Percentiles rank a stretch among this genome's conserved stretches.
Conservation (phyloP, 2,888 invertebrate species). For the Chaetogeoica ovagalla region DNA sequence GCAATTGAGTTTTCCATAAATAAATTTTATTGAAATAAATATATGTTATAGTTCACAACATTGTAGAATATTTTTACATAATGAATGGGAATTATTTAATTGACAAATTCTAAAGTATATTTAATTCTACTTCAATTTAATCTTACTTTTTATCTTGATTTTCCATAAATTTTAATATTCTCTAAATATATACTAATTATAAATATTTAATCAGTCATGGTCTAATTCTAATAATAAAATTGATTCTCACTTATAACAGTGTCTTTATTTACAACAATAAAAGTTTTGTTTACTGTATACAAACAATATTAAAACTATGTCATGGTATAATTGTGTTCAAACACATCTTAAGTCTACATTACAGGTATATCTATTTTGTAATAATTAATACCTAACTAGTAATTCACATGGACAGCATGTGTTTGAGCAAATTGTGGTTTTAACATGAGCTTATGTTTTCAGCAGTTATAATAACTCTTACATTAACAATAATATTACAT, state of each 20-base stretch:
- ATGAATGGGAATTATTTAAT: too few relatives aligned
- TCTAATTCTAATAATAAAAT: background rate
- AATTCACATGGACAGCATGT: background rate
- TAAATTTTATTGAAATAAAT: too few relatives aligned
- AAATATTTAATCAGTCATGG: too few relatives aligned
- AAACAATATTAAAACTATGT: conserved; percentile 16
- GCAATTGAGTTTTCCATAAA: too few relatives aligned
- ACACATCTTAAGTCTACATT: conserved; percentile 21
- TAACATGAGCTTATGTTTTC: conserved; percentile 19
- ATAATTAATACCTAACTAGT: background rate
- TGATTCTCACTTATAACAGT: background rate
- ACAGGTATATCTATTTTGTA: conserved; percentile 1
- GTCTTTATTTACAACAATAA: conserved; percentile 43
- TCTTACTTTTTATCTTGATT: too few relatives aligned
- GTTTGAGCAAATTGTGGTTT: conserved; percentile 40
- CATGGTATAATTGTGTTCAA: conserved; percentile 18
- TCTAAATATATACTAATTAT: too few relatives aligned
- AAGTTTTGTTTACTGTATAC: background rate
- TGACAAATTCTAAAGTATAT: too few relatives aligned
- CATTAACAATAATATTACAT: conserved; percentile 14
- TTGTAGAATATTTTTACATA: too few relatives aligned
- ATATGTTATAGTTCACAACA: too few relatives aligned
- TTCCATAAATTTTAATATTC: too few relatives aligned
- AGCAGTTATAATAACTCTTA: conserved; percentile 4
- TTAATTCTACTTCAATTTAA: too few relatives aligned